Conservation (phyloP, 1,140 invertebrate genomes). For the Eumaeus atala region DNA sequence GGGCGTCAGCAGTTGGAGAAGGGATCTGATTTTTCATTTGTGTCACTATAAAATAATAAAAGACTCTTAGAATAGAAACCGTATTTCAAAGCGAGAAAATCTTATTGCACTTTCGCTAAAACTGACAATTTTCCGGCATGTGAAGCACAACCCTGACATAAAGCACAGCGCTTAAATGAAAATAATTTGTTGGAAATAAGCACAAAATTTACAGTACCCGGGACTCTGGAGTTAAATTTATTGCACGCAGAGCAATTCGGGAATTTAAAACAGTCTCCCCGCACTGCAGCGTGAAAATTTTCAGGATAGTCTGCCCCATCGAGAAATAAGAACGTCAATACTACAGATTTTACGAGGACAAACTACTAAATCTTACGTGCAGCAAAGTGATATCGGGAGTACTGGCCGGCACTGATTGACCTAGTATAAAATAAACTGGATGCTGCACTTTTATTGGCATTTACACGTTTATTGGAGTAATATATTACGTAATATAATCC, state of each 20-base stretch:
- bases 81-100: background rate
- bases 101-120: constrained; percentile 24
- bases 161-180: constrained; percentile 17
- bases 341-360: constrained; percentile 13
- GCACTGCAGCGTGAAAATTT: constrained; percentile 17
- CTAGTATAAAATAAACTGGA: background rate
- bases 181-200: constrained; percentile 45
- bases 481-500: no score
- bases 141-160: constrained; percentile 2
- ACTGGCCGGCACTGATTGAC: constrained; percentile 3
- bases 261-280: constrained; percentile 42
- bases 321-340: constrained; percentile 17
- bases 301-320: constrained; percentile 12
- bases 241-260: constrained; percentile 44
- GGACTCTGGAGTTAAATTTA: constrained; percentile 44
- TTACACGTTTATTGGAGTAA: no score
- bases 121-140: constrained; percentile 18
- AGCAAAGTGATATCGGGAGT: background rate
- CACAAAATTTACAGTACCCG: constrained; percentile 40
- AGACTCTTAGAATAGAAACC: constrained; percentile 20
- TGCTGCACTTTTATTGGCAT: no score
- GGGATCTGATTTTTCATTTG: no score
- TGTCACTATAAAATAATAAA: no score
- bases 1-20: no score
- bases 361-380: constrained; percentile 12